These are phyloP conservation scores for Daphoenositta chrysoptera DNA, from an alignment of 2,113 vertebrate genomes.

Conservation along the genomic window DNA sequence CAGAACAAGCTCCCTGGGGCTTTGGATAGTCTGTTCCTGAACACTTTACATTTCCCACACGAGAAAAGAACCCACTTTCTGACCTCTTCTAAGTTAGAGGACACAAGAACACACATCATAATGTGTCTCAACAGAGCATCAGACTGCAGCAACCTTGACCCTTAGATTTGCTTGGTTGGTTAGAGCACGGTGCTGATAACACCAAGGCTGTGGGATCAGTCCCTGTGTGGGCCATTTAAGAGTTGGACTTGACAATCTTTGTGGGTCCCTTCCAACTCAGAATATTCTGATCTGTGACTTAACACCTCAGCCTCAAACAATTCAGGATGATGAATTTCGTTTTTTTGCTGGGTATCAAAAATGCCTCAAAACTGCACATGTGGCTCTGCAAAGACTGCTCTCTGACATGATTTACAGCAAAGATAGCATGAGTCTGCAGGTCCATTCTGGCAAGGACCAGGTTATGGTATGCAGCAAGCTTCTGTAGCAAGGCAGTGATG, in stretches of 20 bases:
- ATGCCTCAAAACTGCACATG: not conserved
- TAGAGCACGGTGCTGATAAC: not conserved
- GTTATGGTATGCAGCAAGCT: not conserved
- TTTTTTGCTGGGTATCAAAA: not conserved
- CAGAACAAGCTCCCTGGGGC: not conserved
- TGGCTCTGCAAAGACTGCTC: not conserved
- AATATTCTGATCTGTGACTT: not conserved
- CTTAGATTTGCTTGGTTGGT: not conserved
- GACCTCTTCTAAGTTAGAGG: not conserved
- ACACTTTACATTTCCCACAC: not conserved
- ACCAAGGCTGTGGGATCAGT: not conserved
- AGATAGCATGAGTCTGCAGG: not conserved
- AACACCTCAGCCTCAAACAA: accelerated
- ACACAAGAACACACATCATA: not conserved
- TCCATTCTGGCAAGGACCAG: not conserved
- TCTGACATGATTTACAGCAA: not conserved
- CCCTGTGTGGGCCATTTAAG: not conserved
- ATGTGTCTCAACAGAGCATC: not conserved
- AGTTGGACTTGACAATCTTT: not conserved
- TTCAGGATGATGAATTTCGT: not conserved
- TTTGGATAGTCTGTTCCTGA: not conserved
- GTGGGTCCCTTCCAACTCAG: not conserved
- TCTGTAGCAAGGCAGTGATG: not conserved
- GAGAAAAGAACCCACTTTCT: not conserved
- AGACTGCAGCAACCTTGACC: not conserved